phyloP scores from a whole-genome alignment of 2,888 invertebrate species.

The Drosophila neonasuta region DNA sequence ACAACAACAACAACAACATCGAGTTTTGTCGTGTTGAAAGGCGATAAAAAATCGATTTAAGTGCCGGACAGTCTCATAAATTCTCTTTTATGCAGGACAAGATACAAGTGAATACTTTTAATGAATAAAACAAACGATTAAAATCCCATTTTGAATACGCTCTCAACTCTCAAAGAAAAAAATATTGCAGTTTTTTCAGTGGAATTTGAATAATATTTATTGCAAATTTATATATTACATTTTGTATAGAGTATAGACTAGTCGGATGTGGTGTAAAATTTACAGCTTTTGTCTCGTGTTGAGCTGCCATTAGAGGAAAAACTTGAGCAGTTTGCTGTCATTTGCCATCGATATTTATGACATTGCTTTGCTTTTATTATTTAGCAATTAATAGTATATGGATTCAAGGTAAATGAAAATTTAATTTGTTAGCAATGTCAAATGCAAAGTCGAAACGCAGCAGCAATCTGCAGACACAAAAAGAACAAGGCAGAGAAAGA shows the following conservation, averaged over 20 bases:
- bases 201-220: neutral
- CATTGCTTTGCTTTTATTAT: constrained; percentile 47
- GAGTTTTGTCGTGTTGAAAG: no score
- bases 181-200: neutral
- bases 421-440: constrained; percentile 50
- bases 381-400: constrained; percentile 45
- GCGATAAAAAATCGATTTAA: constrained; percentile 73
- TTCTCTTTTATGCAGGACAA: constrained; percentile 29
- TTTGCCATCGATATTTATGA: constrained; percentile 58
- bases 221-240: no score
- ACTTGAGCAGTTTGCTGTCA: constrained; percentile 27
- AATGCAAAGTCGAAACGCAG: constrained; percentile 5
- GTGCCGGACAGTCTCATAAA: constrained; percentile 59
- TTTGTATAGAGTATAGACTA: neutral
- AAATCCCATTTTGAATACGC: constrained; percentile 17
- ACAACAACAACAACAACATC: no score
- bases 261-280: neutral
- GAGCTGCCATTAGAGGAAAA: constrained; percentile 48
- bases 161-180: neutral
- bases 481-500: neutral
- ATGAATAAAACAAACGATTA: constrained; percentile 26
- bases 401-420: constrained; percentile 42
- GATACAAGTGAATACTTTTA: constrained; percentile 37
- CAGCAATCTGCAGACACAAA: neutral
- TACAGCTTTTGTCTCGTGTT: constrained; percentile 47